phyloP scores from a whole-genome alignment of 23 tunicate genomes.

The Trididemnum nubilum region DNA sequence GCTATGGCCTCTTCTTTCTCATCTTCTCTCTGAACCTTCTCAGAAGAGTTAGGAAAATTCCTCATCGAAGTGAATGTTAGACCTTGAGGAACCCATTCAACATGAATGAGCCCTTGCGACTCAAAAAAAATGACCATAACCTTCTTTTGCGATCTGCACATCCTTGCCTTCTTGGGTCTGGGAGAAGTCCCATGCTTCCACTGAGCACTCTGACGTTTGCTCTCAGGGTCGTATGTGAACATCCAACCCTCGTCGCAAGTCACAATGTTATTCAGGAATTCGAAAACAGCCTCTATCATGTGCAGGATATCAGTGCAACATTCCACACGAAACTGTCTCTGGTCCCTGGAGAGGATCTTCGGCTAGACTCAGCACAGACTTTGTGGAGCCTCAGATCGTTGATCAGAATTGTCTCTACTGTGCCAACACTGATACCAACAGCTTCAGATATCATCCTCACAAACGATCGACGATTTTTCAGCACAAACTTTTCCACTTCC shows the following conservation, averaged over 20 bases:
- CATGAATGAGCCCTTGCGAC: constrained; percentile 25
- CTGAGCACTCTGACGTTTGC: constrained; percentile 31
- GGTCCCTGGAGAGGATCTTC: constrained; percentile 25
- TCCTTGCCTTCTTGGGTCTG: constrained; percentile 19
- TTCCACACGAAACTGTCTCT: constrained; percentile 10
- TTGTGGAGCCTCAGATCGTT: constrained; percentile 21
- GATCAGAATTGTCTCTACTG: constrained; percentile 23
- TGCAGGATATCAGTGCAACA: constrained; percentile 16
- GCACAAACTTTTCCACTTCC: constrained; percentile 21
- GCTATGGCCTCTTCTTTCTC: constrained; percentile 29
- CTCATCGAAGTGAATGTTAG: constrained; percentile 12
- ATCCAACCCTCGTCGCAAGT: constrained; percentile 25
- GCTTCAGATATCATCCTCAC: constrained; percentile 16
- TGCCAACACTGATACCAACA: constrained; percentile 26
- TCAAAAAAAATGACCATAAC: constrained; percentile 14
- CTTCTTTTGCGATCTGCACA: constrained; percentile 14
- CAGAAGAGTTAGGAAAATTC: constrained; percentile 4
- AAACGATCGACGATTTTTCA: constrained; percentile 18
- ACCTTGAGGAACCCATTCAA: constrained; percentile 26
- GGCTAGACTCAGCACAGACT: constrained; percentile 8
- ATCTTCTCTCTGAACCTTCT: constrained; percentile 16
- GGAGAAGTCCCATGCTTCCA: constrained; percentile 29
- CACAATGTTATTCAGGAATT: constrained; percentile 10
- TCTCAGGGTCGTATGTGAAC: constrained; percentile 28
- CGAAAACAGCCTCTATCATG: constrained; percentile 14